Conservation (phyloP, 30 jellyfish, hydroid and myxozoan species). For the Catostylus mosaicus region DNA sequence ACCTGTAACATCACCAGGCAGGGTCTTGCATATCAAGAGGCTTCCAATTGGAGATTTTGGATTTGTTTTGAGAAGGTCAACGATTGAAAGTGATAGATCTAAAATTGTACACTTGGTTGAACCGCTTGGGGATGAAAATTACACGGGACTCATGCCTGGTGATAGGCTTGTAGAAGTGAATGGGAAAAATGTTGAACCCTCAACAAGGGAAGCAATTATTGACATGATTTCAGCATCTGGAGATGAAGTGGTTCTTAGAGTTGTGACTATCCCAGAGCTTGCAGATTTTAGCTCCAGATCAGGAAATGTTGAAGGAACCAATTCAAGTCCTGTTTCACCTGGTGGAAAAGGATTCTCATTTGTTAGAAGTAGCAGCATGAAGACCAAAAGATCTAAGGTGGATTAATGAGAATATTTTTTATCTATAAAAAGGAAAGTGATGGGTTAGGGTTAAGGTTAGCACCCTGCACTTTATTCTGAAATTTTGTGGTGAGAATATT, state of each 20-base stretch:
- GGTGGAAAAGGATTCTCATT: slow-evolving; percentile 65
- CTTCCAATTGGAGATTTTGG: slow-evolving; percentile 90
- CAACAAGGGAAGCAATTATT: slow-evolving; percentile 70
- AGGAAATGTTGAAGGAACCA: slow-evolving; percentile 52
- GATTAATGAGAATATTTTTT: slow-evolving; percentile 3
- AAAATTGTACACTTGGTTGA: slow-evolving; percentile 69
- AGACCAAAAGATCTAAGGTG: slow-evolving; percentile 69
- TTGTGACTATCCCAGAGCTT: slow-evolving; percentile 87
- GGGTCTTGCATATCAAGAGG: slow-evolving; percentile 60
- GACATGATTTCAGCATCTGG: slow-evolving; percentile 89
- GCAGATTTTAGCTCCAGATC: slow-evolving; percentile 83
- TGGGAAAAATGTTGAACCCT: slow-evolving; percentile 81
- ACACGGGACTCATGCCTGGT: slow-evolving; percentile 89
- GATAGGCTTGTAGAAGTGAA: slow-evolving; percentile 89
- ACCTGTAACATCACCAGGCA: slow-evolving; percentile 43
- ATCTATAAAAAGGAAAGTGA: too few species aligned
- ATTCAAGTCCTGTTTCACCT: slow-evolving; percentile 45
- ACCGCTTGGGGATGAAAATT: slow-evolving; percentile 70
- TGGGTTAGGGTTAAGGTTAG: too few species aligned
- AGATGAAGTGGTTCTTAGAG: slow-evolving; percentile 73
- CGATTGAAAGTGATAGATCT: slow-evolving; percentile 53
- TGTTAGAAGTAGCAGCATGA: slow-evolving; percentile 75
- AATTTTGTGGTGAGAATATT: too few species aligned
- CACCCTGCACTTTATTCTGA: too few species aligned
- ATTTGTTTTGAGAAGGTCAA: slow-evolving; percentile 81